A percentile compares a stretch with the other conserved stretches of the same genome.
Evolutionary conservation across 2,888 invertebrate genomes (phyloP).

Genomic region (Cheilosia impressa): DNA sequence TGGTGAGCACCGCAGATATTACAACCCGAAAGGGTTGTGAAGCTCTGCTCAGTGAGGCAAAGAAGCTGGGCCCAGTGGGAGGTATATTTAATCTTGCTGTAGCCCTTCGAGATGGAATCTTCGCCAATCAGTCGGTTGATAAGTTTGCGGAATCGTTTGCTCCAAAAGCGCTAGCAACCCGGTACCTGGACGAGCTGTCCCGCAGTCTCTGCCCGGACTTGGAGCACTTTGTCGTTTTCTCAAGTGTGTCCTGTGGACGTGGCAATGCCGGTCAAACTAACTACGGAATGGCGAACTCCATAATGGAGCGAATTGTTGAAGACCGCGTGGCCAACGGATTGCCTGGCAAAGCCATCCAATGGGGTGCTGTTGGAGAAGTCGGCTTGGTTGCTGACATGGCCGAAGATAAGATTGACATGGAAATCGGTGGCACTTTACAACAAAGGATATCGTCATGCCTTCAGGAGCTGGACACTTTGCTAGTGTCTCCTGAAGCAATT

Average conservation of each 20-base stretch:
- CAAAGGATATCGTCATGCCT: constrained; percentile 94
- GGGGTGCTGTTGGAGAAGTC: constrained; percentile 96
- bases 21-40: constrained; percentile 89
- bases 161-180: constrained; percentile 93
- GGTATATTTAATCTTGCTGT: constrained; percentile 96
- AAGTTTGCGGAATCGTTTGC: constrained; percentile 88
- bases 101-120: constrained; percentile 89
- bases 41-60: constrained; percentile 87
- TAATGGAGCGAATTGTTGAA: constrained; percentile 95
- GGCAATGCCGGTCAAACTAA: constrained; percentile 94
- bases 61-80: constrained; percentile 88
- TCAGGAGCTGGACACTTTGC: constrained; percentile 88
- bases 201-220: constrained; percentile 85
- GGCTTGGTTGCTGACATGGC: constrained; percentile 92
- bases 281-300: constrained; percentile 95
- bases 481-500: constrained; percentile 88
- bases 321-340: constrained; percentile 87
- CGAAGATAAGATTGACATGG: constrained; percentile 88
- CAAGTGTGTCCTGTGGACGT: constrained; percentile 95
- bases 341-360: constrained; percentile 93
- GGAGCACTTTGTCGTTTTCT: constrained; percentile 94
- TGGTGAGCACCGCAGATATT: constrained; percentile 89
- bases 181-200: constrained; percentile 89
- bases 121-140: constrained; percentile 90
- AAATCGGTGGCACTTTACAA: constrained; percentile 92